Conservation (phyloP, 30 jellyfish, hydroid and myxozoan species). For the Turritopsis rubra region DNA sequence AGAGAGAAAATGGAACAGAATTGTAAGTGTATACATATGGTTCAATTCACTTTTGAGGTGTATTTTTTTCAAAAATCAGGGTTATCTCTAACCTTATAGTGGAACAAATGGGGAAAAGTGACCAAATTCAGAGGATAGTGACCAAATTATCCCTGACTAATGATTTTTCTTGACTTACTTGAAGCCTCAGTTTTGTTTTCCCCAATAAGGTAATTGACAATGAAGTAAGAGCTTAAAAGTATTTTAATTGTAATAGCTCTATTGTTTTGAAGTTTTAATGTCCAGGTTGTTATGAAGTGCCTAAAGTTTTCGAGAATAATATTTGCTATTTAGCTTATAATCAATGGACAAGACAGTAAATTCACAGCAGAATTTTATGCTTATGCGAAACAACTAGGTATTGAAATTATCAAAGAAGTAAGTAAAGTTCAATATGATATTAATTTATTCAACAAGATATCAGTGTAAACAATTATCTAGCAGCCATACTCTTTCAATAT, state of each 20-base stretch:
- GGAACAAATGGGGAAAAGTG: not conserved
- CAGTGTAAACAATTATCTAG: not conserved
- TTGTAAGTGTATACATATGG: conserved; percentile 49
- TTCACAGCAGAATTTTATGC: conserved; percentile 22
- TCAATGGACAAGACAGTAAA: conserved; percentile 2
- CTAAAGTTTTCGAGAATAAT: too few species aligned
- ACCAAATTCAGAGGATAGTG: too few species aligned
- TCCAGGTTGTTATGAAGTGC: too few species aligned
- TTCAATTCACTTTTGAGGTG: too few species aligned
- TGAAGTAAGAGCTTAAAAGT: too few species aligned
- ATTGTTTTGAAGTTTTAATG: too few species aligned
- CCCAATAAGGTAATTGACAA: too few species aligned
- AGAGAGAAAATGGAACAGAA: conserved; percentile 72
- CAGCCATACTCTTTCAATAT: not conserved
- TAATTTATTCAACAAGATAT: not conserved
- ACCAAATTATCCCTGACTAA: too few species aligned
- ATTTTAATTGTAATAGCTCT: too few species aligned
- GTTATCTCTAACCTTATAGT: too few species aligned
- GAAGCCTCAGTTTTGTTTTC: too few species aligned
- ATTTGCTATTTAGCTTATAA: not conserved
- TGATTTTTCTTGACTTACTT: too few species aligned
- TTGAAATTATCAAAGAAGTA: conserved; percentile 52
- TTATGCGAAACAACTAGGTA: conserved; percentile 24
- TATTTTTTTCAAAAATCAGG: not conserved
- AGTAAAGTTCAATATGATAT: not conserved